Evolutionary conservation across 2,888 invertebrate species (phyloP), one percentile per base, ranked within the genome.

Genomic region (Myopa tessellatipennis): DNA sequence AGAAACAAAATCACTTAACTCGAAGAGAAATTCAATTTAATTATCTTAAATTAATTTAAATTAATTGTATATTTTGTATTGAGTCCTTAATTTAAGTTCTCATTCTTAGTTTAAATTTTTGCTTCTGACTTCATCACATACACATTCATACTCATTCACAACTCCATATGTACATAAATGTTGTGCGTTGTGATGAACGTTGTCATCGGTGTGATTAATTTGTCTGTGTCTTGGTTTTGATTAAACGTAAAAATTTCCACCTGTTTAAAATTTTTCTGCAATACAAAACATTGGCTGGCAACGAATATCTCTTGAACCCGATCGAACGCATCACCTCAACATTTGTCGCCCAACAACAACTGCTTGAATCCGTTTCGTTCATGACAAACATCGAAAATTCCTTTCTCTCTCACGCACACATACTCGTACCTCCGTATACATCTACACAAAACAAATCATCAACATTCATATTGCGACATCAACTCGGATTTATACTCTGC

Each of bases 321-420:
- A 74, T 52, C 26, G 67, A 6, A 45, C 45, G 40, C 73, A 61
- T 74, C 73, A 78, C 26, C 76, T 78, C 65, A 74, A 75, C 75
- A 75, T 68, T 75, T 75, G 75, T 74, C 52, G 74, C 52, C 52
- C 45, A 40, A 16, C 34, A 40, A 16, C 34, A 69, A 63, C 71
- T 71, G 71, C 73, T 74, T 77, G 50, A 26, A 74, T 77, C 69
- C 69, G 74, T 77, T 77, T 69, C 74, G 69, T 74, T 76, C 45
- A 77, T 81, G 80, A 60, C 75, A 74, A 76, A 61, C 74, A 76
- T 26, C 26, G 26, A 26, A 26, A 26, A 26, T 26, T 26, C 26
- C 26, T 26, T 1, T 26, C 26, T 26, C 26, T 26, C 26, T 26
- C 26, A 26, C 26, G 26, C 70, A 67, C 50, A 67, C 10, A 10